Evolutionary conservation across 2,113 vertebrate genomes (phyloP).

Genomic region (Microtus montanus): DNA sequence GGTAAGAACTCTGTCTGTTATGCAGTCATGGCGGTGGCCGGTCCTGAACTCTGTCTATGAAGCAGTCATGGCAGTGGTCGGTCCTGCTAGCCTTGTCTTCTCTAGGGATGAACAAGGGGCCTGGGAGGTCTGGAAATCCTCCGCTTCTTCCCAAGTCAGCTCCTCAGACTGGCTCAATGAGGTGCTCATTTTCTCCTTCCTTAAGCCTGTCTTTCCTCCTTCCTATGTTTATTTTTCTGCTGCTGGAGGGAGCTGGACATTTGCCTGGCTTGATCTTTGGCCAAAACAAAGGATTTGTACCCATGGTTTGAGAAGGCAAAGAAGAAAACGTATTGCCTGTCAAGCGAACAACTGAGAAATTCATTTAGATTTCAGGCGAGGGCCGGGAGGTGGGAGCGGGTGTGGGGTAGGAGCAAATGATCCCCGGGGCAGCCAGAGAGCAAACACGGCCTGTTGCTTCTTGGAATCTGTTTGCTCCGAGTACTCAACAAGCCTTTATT

Average conservation of each 20-base stretch:
- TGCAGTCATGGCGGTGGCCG: slow-evolving; percentile 30
- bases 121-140: slow-evolving; percentile 25
- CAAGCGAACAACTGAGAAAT: slow-evolving; percentile 42
- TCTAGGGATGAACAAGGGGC: background rate
- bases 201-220: background rate
- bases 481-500: background rate
- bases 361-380: background rate
- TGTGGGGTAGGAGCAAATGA: background rate
- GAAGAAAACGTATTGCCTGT: slow-evolving; percentile 36
- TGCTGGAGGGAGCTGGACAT: background rate
- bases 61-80: slow-evolving; percentile 33
- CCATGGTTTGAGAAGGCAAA: slow-evolving; percentile 41
- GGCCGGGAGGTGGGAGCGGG: background rate
- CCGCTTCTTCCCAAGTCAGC: slow-evolving; percentile 51
- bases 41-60: slow-evolving; percentile 40
- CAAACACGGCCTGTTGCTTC: background rate
- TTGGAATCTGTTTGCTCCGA: background rate
- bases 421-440: background rate
- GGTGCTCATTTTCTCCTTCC: slow-evolving; percentile 33
- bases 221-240: slow-evolving; percentile 56
- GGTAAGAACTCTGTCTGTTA: slow-evolving; percentile 60
- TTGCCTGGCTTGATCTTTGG: slow-evolving; percentile 47
- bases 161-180: slow-evolving; percentile 6
- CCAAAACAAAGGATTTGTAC: slow-evolving; percentile 44
- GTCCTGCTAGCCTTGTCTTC: background rate